phyloP scores from a whole-genome alignment of 2,888 invertebrate genomes.

The Biston stratarius region DNA sequence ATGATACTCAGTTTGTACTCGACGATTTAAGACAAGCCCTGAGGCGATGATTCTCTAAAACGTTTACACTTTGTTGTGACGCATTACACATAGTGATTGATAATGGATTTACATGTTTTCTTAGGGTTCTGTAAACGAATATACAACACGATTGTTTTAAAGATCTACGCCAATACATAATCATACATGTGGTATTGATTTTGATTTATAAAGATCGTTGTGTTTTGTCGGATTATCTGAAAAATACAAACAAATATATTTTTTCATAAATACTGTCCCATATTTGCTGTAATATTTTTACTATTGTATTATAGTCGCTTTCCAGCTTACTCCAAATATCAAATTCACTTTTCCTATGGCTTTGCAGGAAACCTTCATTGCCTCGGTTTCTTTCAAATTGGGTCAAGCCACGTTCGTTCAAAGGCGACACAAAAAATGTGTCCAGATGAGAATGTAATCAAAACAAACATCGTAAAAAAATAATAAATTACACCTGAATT shows the following conservation, averaged over 20 bases:
- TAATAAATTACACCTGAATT: constrained; percentile 73
- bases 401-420: constrained; percentile 11
- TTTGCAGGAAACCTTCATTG: constrained; percentile 4
- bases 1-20: background rate
- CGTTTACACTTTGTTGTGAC: background rate
- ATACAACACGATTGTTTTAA: too few relatives aligned
- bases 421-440: background rate
- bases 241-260: too few relatives aligned
- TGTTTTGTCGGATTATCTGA: too few relatives aligned
- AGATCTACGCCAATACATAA: too few relatives aligned
- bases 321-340: too few relatives aligned
- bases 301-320: too few relatives aligned
- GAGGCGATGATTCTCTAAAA: constrained; percentile 6
- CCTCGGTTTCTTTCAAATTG: constrained; percentile 11
- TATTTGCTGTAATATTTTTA: too few relatives aligned
- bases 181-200: too few relatives aligned
- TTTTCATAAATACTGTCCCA: too few relatives aligned
- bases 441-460: constrained; percentile 32
- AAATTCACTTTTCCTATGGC: background rate
- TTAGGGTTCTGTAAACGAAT: background rate
- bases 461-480: constrained; percentile 43
- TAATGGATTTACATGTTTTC: background rate
- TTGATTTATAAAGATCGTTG: too few relatives aligned
- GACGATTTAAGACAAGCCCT: background rate
- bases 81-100: background rate